phyloP scores from a whole-genome alignment of 2,888 invertebrate species.

The Polymixis flavicincta region DNA sequence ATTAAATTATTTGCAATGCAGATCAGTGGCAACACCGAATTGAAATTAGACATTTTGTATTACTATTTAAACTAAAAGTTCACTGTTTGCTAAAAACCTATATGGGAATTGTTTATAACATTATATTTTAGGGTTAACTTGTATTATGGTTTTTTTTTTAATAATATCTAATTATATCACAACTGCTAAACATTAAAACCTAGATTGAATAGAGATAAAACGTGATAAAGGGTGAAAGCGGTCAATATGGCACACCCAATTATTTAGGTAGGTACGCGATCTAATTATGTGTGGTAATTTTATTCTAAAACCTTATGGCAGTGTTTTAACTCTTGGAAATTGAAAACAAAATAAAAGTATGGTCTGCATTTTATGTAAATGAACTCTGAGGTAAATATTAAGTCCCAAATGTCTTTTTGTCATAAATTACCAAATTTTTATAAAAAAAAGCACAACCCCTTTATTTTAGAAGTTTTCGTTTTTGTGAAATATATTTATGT shows the following conservation, averaged over 20 bases:
- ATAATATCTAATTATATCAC: slow-evolving; percentile 9
- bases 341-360: slow-evolving; percentile 33
- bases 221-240: slow-evolving; percentile 69
- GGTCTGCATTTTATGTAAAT: slow-evolving; percentile 37
- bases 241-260: slow-evolving; percentile 75
- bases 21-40: not conserved
- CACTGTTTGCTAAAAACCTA: not conserved
- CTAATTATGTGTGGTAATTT: slow-evolving; percentile 78
- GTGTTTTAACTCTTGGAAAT: slow-evolving; percentile 44
- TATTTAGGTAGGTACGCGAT: slow-evolving; percentile 73
- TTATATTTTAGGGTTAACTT: too few relatives aligned
- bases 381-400: not conserved
- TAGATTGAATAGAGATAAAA: slow-evolving; percentile 65
- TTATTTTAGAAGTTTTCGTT: not conserved
- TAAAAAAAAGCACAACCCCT: not conserved
- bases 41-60: not conserved
- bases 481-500: not conserved
- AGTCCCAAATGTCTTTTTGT: not conserved
- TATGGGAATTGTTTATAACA: not conserved
- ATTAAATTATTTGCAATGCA: not conserved
- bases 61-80: not conserved
- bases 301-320: slow-evolving; percentile 83
- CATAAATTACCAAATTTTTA: not conserved
- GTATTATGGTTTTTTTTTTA: too few relatives aligned
- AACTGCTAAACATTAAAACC: slow-evolving; percentile 34